Base-by-base conservation (phyloP, 2,888 invertebrate species). In the Junonia oenone region DNA sequence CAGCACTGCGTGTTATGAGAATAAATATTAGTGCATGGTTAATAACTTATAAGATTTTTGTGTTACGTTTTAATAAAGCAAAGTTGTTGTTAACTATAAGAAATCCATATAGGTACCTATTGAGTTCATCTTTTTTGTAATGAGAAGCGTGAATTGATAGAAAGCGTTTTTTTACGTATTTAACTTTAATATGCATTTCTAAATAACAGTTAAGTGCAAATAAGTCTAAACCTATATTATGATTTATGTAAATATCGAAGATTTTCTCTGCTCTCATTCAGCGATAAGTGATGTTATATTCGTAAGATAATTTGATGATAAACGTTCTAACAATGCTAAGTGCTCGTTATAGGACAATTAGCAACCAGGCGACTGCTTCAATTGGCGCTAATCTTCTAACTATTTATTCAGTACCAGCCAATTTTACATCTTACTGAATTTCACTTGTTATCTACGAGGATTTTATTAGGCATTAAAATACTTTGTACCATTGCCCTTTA, bases 321-420 rank as follows among this genome's bases (percentile, higher is more conserved):
- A 75, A 72, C 66, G 69, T 58, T 62, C 67, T 73, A 80, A 81
- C 71, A 65, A 73, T 73, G 68, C 72, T 77, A 81, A 81, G 63
- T 76, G 78, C 69, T 76, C 68, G 75, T 79, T 75, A 76, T 72
- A 66, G 61, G 67, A 63, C 70, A 78, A 80, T 84, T 80, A 81
- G 69, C 71, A 66, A 68, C 65, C 68, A 72, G 70, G 73, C 72
- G 76, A 75, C 76, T 69, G 62, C 66, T 65, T 70, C 73, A 78
- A 76, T 77, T 71, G 69, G 72, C 72, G 72, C 71, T 55, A 54
- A 59, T 52, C 48, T 61, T 45, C 58, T 48, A 52, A 69, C 71
- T 67, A 63, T 59, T 60, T 57, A 68, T 67, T 51, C 48, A 48
- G 46, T 52, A 50, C 49, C 40, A 38, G 48, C 51, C 52, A 62